Conservation (phyloP, 2,888 invertebrate species). For the Leptinotarsa rubiginosa region DNA sequence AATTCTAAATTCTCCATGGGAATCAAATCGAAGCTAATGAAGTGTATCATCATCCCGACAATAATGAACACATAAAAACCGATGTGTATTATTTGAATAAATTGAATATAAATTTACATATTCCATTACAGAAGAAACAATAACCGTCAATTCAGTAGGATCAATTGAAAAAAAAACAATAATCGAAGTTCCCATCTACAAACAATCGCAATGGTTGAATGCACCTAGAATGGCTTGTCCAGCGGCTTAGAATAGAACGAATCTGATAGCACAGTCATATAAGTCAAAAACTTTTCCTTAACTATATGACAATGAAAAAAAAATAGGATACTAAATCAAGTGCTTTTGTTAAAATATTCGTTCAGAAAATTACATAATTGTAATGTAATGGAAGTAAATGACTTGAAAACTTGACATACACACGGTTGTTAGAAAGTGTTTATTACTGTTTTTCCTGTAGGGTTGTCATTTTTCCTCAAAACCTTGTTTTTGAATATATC, state of each 20-base stretch:
- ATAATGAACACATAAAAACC: slow-evolving; percentile 5
- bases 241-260: slow-evolving; percentile 27
- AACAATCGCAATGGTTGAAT: slow-evolving; percentile 50
- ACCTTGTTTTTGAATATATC: no score
- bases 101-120: slow-evolving; percentile 26
- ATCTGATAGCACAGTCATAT: not conserved
- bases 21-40: slow-evolving; percentile 1
- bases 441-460: no score
- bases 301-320: no score
- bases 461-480: no score
- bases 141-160: slow-evolving; percentile 23
- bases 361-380: no score
- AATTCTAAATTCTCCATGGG: not conserved
- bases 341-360: no score
- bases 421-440: no score
- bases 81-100: slow-evolving; percentile 16
- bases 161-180: slow-evolving; percentile 28
- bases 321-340: no score
- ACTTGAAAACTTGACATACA: no score
- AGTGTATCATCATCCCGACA: not conserved
- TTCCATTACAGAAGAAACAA: slow-evolving; percentile 25
- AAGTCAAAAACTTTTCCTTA: no score
- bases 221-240: slow-evolving; percentile 44
- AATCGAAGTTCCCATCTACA: slow-evolving; percentile 45
- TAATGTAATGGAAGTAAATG: no score